Percentiles rank a stretch among this genome's conserved stretches.
phyloP scores from a whole-genome alignment of 2,888 invertebrate genomes.

The Aspidiotus rigidus region DNA sequence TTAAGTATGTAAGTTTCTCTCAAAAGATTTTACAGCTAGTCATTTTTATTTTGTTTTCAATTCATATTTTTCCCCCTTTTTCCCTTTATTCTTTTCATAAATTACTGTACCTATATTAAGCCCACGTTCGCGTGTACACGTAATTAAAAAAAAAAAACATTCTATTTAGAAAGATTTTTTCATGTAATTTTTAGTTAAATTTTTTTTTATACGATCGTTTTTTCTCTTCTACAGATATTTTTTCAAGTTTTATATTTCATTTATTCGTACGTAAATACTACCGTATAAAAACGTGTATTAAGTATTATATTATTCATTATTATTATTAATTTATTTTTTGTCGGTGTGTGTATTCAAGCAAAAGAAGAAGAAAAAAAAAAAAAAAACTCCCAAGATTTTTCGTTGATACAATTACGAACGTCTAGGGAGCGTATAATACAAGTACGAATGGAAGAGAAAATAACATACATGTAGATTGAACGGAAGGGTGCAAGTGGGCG shows the following conservation, averaged over 20 bases:
- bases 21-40: constrained; percentile 26
- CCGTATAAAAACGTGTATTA: neutral
- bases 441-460: no score
- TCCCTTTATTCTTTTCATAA: constrained; percentile 3
- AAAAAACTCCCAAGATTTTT: no score
- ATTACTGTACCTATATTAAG: neutral
- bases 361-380: no score
- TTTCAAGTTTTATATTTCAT: constrained; percentile 2
- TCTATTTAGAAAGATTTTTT: neutral
- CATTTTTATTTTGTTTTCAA: constrained; percentile 24
- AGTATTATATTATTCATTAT: neutral
- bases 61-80: neutral
- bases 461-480: no score
- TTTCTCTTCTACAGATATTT: constrained; percentile 1
- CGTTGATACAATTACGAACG: no score
- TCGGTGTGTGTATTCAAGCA: neutral
- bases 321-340: neutral
- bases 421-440: no score
- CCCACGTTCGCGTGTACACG: no score
- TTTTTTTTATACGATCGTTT: constrained; percentile 1
- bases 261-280: neutral
- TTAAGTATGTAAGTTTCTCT: constrained; percentile 17
- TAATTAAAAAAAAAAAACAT: neutral
- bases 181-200: neutral
- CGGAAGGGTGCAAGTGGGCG: no score